Evolutionary conservation across 2,888 invertebrate genomes (phyloP), one percentile per base, ranked within the genome.

Genomic region (Diarsia rubi): DNA sequence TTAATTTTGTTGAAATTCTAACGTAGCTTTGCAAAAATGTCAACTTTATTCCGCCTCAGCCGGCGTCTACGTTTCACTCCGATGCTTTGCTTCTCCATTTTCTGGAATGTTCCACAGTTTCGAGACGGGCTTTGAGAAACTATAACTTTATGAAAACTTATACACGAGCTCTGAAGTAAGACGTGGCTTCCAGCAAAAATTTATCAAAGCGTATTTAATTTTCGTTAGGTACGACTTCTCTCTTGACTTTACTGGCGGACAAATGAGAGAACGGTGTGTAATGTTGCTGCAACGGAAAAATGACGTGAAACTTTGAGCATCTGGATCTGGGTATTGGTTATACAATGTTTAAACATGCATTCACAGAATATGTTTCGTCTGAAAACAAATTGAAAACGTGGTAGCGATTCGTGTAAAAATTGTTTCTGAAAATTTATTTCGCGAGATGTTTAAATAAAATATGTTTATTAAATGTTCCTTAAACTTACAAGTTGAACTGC

Each of bases 1-100:
- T 96, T 96, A 96, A 96, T 96, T 96, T 96, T 90, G 94, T 92
- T 95, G 96, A 96, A 96, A 96, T 96, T 96, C 96, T 93, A 93
- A 94, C 95, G 94, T 95, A 95, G 96, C 96, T 95, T 95, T 95
- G 94, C 96, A 96, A 96, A 96, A 96, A 96, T 96, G 96, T 96
- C 96, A 96, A 96, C 95, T 96, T 95, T 96, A 96, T 95, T 96
- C 95, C 95, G 94, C 94, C 92, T 94, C 96, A 95, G 94, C 95
- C 95, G 86, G 88, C 93, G 93, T 91, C 93, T 94, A 90, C 95
- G 93, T 94, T 95, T 92, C 95, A 94, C 93, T 94, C 93, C 91
- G 93, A 92, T 95, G 95, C 92, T 92, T 95, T 92, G 93, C 95
- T 94, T 94, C 95, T 94, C 93, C 95, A 95, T 96, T 96, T 96